phyloP scores from a whole-genome alignment of 2,888 invertebrate genomes.

The Microdon myrmicae region DNA sequence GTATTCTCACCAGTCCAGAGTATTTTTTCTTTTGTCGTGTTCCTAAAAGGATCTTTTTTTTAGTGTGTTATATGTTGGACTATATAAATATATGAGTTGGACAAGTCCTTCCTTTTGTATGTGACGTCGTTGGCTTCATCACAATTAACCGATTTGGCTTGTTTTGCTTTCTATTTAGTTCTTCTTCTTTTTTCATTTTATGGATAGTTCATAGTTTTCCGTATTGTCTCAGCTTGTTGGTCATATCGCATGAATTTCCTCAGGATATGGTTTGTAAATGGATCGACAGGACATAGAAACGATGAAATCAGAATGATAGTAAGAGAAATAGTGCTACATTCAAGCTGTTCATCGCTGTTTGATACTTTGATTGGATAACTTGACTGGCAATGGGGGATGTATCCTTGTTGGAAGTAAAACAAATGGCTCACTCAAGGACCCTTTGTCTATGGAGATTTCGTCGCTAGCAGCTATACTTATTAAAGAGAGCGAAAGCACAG shows the following conservation, averaged over 20 bases:
- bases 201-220: too few species aligned
- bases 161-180: not conserved
- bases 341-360: constrained; percentile 29
- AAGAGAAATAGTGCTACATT: constrained; percentile 19
- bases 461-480: too few species aligned
- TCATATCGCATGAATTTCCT: constrained; percentile 9
- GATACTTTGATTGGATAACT: constrained; percentile 28
- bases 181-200: not conserved
- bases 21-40: not conserved
- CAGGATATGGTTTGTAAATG: too few species aligned
- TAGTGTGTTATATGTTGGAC: constrained; percentile 32
- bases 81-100: constrained; percentile 46
- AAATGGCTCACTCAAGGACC: too few species aligned
- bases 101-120: too few species aligned
- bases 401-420: too few species aligned
- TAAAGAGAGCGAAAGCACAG: too few species aligned
- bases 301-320: constrained; percentile 18
- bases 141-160: constrained; percentile 38
- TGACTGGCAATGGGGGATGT: too few species aligned
- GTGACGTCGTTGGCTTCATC: constrained; percentile 31
- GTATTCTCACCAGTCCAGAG: not conserved
- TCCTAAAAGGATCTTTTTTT: not conserved
- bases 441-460: too few species aligned
- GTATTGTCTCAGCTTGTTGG: not conserved
- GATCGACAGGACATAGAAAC: constrained; percentile 20